Evolutionary conservation across 2,888 invertebrate species (phyloP).

Genomic region (Hirtodrosophila confusa): DNA sequence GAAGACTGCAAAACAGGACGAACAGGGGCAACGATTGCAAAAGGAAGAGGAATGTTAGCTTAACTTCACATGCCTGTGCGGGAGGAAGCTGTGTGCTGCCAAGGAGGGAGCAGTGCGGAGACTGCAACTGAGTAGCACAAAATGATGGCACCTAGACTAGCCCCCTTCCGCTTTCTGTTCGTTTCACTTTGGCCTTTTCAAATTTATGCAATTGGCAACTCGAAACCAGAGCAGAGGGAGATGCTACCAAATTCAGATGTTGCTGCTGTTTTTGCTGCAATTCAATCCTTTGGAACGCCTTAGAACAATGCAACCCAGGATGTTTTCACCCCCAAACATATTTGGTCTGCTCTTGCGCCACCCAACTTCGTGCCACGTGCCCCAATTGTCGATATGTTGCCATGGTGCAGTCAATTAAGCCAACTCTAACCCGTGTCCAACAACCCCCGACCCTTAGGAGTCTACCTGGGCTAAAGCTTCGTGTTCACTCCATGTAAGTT

Average conservation of each 20-base stretch:
- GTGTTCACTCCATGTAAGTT: conserved; percentile 63
- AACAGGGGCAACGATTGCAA: no score
- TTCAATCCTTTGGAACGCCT: conserved; percentile 35
- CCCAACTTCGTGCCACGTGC: neutral
- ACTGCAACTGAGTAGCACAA: conserved; percentile 6
- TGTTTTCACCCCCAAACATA: neutral
- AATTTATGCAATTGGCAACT: conserved; percentile 46
- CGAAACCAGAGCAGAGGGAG: conserved; percentile 9
- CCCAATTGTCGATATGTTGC: conserved; percentile 49
- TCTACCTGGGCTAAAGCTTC: conserved; percentile 41
- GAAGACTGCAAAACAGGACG: no score
- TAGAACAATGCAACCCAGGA: conserved; percentile 13
- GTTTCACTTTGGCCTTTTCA: conserved; percentile 1
- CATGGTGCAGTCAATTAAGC: conserved; percentile 56
- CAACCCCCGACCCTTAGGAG: neutral
- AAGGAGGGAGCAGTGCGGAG: neutral
- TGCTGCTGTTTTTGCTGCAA: neutral
- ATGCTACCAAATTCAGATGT: conserved; percentile 18
- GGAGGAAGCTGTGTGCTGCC: neutral
- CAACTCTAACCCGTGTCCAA: conserved; percentile 9
- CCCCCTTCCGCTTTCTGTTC: no score
- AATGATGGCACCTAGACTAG: neutral
- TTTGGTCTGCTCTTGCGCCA: neutral
- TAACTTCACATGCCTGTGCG: conserved; percentile 1
- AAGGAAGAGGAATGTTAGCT: no score